A percentile compares a stretch with the other conserved stretches of the same genome.
Evolutionary conservation across 2,888 invertebrate genomes (phyloP).

Genomic region (Cryptocheilus praepositus): DNA sequence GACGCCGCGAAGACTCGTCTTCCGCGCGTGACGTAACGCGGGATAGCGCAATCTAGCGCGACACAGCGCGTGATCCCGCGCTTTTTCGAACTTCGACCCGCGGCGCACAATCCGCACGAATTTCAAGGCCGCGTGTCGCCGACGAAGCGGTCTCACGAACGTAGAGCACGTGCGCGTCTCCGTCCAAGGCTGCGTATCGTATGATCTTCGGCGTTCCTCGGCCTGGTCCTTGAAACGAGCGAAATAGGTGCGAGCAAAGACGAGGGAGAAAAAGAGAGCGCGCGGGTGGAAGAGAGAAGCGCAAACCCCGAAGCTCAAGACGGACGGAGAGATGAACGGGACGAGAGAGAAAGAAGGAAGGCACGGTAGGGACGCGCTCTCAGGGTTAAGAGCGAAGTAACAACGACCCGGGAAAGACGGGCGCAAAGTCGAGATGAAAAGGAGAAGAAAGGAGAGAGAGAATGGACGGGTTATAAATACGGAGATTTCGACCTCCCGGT

Average conservation of each 20-base stretch:
- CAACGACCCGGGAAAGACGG: constrained; percentile 6
- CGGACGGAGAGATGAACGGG: neutral
- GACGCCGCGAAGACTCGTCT: no score
- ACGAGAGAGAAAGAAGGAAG: neutral
- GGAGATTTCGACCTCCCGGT: neutral
- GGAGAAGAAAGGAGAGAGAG: neutral
- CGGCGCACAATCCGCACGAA: constrained; percentile 42
- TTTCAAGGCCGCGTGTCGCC: constrained; percentile 37
- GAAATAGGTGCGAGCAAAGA: constrained; percentile 10
- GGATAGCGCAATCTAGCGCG: no score
- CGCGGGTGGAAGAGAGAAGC: neutral
- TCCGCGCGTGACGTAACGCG: neutral
- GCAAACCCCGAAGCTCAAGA: neutral
- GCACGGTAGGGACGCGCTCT: neutral
- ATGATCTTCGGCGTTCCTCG: constrained; percentile 38
- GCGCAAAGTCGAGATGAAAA: no score
- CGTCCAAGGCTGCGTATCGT: constrained; percentile 31
- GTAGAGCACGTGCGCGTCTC: constrained; percentile 43
- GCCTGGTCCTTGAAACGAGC: constrained; percentile 32
- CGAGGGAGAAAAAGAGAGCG: neutral
- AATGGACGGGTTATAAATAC: neutral
- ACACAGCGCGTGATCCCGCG: neutral
- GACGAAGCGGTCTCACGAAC: constrained; percentile 10
- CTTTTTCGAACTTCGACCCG: neutral
- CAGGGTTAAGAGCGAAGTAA: constrained; percentile 12